Conservation (phyloP, 2,888 invertebrate genomes). For the Cephus sareptanus region DNA sequence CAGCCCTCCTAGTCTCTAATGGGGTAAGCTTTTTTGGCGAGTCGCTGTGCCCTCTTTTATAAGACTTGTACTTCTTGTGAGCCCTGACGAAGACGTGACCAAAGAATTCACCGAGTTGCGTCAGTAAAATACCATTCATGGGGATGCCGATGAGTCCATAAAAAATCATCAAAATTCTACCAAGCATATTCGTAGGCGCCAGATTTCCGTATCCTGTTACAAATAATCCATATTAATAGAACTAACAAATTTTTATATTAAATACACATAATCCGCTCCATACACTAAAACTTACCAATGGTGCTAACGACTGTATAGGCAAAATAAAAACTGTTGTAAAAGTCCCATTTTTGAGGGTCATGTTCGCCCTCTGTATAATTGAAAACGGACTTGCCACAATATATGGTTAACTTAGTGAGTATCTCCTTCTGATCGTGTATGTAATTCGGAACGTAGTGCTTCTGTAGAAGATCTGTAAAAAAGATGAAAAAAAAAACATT, state of each 20-base stretch:
- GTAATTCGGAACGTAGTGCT: conserved; percentile 70
- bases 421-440: conserved; percentile 71
- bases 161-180: conserved; percentile 87
- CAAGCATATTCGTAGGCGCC: conserved; percentile 83
- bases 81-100: conserved; percentile 76
- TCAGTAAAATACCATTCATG: conserved; percentile 76
- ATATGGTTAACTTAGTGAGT: conserved; percentile 73
- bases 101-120: conserved; percentile 84
- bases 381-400: conserved; percentile 81
- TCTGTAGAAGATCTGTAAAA: conserved; percentile 72
- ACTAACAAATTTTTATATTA: conserved; percentile 4
- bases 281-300: conserved; percentile 74
- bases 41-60: conserved; percentile 72
- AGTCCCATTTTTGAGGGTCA: conserved; percentile 83
- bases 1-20: conserved; percentile 70
- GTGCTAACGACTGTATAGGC: conserved; percentile 92
- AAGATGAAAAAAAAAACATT: conserved; percentile 49
- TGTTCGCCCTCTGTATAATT: conserved; percentile 72
- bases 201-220: conserved; percentile 88
- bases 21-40: conserved; percentile 45
- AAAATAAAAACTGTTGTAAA: conserved; percentile 92
- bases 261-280: not conserved
- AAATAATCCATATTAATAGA: conserved; percentile 17
- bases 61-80: conserved; percentile 83
- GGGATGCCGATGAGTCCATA: conserved; percentile 90